phyloP scores from a whole-genome alignment of 1,140 invertebrate genomes.

The Triops longicaudatus region DNA sequence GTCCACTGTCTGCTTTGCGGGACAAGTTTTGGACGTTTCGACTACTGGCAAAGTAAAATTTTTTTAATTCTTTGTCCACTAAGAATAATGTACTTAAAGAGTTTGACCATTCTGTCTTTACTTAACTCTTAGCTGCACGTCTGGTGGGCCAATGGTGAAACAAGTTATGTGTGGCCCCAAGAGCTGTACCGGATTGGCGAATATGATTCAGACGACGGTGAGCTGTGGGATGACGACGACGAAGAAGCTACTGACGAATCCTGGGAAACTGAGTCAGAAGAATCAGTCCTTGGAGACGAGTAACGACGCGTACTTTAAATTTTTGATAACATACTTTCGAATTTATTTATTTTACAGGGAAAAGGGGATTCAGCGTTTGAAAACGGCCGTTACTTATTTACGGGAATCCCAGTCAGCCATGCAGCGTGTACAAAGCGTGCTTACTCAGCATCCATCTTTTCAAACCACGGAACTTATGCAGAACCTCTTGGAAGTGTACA shows the following conservation, averaged over 20 bases:
- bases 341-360: neutral
- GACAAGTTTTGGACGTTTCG: constrained; percentile 81
- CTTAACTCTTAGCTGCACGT: constrained; percentile 48
- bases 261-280: constrained; percentile 61
- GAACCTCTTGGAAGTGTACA: constrained; percentile 69
- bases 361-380: constrained; percentile 46
- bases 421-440: constrained; percentile 62
- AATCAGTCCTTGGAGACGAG: constrained; percentile 32
- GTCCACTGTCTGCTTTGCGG: constrained; percentile 63
- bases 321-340: too few relatives aligned
- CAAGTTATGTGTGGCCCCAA: constrained; percentile 84
- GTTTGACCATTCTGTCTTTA: neutral
- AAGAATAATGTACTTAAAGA: neutral
- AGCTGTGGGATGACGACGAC: constrained; percentile 57
- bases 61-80: neutral
- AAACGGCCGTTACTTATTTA: constrained; percentile 57
- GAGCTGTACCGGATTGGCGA: constrained; percentile 66
- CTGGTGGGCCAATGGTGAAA: constrained; percentile 76
- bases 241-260: constrained; percentile 47
- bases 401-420: constrained; percentile 63
- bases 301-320: neutral
- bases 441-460: constrained; percentile 58
- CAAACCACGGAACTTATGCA: constrained; percentile 66
- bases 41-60: constrained; percentile 55
- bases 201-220: constrained; percentile 68